phyloP scores from a whole-genome alignment of 1,140 invertebrate genomes.

The Zelostemma sp. region DNA sequence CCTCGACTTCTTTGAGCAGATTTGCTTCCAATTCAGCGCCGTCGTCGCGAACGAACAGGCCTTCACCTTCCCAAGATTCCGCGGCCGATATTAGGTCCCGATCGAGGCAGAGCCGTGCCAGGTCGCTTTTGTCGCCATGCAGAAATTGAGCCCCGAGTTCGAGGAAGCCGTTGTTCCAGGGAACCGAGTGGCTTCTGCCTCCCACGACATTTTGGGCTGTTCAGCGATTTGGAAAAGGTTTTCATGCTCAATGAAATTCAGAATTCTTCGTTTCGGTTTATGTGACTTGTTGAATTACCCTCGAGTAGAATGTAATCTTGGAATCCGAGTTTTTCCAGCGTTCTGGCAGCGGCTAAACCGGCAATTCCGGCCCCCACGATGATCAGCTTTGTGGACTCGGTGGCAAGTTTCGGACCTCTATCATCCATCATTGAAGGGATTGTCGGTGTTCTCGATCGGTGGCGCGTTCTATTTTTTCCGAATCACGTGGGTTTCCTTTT shows the following conservation, averaged over 20 bases:
- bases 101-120: slow-evolving; percentile 59
- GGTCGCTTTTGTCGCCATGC: slow-evolving; percentile 75
- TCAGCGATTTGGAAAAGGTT: no score
- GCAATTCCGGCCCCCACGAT: slow-evolving; percentile 77
- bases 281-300: slow-evolving; percentile 61
- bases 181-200: slow-evolving; percentile 73
- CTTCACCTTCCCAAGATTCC: slow-evolving; percentile 70
- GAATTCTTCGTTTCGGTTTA: no score
- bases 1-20: slow-evolving; percentile 69
- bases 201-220: slow-evolving; percentile 73
- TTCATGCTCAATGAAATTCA: no score
- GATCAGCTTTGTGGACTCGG: slow-evolving; percentile 57
- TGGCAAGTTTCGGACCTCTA: slow-evolving; percentile 28
- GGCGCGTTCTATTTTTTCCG: slow-evolving; percentile 50
- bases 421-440: slow-evolving; percentile 28
- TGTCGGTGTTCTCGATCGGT: slow-evolving; percentile 45
- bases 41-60: slow-evolving; percentile 71
- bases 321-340: slow-evolving; percentile 67
- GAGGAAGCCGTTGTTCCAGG: slow-evolving; percentile 62
- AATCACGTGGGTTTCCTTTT: slow-evolving; percentile 34
- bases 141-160: slow-evolving; percentile 84
- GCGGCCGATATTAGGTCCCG: slow-evolving; percentile 68
- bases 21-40: slow-evolving; percentile 64
- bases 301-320: slow-evolving; percentile 74
- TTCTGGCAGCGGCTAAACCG: slow-evolving; percentile 72